Evolutionary conservation across 1,140 invertebrate genomes (phyloP).

Genomic region (Manduca sexta): DNA sequence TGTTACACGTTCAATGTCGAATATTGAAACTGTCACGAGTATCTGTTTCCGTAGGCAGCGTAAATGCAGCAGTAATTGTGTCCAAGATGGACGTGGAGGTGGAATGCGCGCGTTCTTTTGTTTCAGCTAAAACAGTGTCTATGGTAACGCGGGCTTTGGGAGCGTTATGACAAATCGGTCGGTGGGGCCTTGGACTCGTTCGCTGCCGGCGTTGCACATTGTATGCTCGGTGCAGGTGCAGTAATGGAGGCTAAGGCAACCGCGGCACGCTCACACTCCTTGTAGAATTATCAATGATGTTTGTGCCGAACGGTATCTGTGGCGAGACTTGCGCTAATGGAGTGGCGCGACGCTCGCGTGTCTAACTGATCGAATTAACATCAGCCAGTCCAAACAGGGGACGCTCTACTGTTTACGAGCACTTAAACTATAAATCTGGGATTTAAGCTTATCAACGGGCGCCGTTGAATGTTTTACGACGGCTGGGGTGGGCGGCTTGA

Average conservation of each 20-base stretch:
- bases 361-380: too few relatives aligned
- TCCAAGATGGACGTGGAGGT: too few relatives aligned
- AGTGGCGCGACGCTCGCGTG: too few relatives aligned
- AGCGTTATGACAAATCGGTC: slow-evolving; percentile 11
- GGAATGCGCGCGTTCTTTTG: too few relatives aligned
- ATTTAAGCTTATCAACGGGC: slow-evolving; percentile 13
- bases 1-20: too few relatives aligned
- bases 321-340: too few relatives aligned
- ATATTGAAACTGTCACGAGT: too few relatives aligned
- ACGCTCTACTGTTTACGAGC: slow-evolving; percentile 1
- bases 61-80: too few relatives aligned
- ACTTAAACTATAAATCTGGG: slow-evolving; percentile 6
- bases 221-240: background rate
- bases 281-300: slow-evolving; percentile 10
- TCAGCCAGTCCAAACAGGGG: background rate
- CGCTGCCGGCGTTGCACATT: background rate
- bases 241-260: slow-evolving; percentile 13
- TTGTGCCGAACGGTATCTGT: background rate
- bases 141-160: slow-evolving; percentile 2
- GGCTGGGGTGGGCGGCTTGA: too few relatives aligned
- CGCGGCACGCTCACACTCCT: slow-evolving; percentile 6
- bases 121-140: background rate
- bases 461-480: slow-evolving; percentile 8
- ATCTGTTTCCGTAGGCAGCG: too few relatives aligned
- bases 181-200: slow-evolving; percentile 4